Conservation (phyloP, 2,888 invertebrate genomes). For the Acanthosoma haemorrhoidale region DNA sequence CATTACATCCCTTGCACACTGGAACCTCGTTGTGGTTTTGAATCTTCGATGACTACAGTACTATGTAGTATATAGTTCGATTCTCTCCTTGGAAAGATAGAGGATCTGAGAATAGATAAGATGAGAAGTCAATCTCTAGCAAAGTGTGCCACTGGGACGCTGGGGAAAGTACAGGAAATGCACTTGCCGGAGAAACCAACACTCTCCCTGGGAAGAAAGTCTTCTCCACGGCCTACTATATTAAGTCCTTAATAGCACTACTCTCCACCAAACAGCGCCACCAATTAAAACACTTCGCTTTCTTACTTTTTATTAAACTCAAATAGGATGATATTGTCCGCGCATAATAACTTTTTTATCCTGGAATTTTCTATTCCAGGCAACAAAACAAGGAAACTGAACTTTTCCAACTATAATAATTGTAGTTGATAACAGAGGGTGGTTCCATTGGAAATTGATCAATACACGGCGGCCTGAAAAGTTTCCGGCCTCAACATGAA, state of each 20-base stretch:
- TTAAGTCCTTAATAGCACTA: neutral
- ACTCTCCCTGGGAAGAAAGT: constrained; percentile 23
- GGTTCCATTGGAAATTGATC: no score
- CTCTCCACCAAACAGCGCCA: neutral
- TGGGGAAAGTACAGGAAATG: constrained; percentile 18
- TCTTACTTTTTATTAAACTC: neutral
- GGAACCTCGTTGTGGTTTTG: no score
- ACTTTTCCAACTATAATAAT: no score
- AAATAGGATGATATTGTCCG: no score
- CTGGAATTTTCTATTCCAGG: no score
- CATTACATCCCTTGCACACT: no score
- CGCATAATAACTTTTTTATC: no score
- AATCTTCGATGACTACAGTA: neutral
- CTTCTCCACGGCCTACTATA: neutral
- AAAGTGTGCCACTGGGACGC: constrained; percentile 16
- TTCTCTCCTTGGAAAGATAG: neutral
- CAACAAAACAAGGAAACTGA: no score
- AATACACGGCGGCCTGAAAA: no score
- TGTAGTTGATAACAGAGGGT: no score
- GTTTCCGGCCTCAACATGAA: no score
- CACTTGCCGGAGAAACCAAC: constrained; percentile 3
- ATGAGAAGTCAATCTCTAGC: neutral
- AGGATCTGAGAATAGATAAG: no score
- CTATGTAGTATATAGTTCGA: neutral
- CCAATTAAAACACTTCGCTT: constrained; percentile 14